A percentile compares a stretch with the other conserved stretches of the same genome.
These are phyloP conservation scores for Heliconius sara DNA, from an alignment of 2,888 invertebrate species.

Conservation along the genomic window DNA sequence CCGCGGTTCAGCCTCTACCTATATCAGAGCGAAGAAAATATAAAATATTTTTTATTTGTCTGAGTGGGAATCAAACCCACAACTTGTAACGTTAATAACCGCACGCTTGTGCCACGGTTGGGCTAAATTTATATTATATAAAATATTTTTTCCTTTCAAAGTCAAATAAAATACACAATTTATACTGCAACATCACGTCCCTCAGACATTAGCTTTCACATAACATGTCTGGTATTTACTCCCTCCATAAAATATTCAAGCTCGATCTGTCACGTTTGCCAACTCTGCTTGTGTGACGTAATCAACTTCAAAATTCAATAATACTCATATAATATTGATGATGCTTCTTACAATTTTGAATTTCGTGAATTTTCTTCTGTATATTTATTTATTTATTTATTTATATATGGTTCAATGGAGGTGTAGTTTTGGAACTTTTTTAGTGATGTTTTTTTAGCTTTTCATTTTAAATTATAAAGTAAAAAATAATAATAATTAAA, in stretches of 20 bases:
- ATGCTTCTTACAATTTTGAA: neutral
- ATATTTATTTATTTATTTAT: no score
- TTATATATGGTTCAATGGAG: no score
- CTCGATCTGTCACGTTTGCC: constrained; percentile 35
- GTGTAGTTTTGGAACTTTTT: no score
- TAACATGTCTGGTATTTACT: constrained; percentile 15
- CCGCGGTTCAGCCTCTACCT: neutral
- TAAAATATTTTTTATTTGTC: neutral
- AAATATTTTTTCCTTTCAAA: neutral
- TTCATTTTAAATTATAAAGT: no score
- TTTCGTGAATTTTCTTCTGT: neutral
- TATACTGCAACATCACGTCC: neutral
- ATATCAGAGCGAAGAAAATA: neutral
- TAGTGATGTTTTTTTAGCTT: no score
- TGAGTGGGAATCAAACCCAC: neutral
- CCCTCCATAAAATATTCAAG: constrained; percentile 35
- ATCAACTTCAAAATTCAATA: constrained; percentile 35
- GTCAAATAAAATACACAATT: neutral
- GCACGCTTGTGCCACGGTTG: no score
- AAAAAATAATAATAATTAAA: no score
- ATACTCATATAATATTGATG: constrained; percentile 26
- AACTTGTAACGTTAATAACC: no score
- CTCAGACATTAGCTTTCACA: constrained; percentile 14
- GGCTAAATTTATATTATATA: neutral
- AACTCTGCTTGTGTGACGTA: constrained; percentile 31